Conservation (phyloP, 2,113 vertebrate genomes). For the Pterocles gutturalis region DNA sequence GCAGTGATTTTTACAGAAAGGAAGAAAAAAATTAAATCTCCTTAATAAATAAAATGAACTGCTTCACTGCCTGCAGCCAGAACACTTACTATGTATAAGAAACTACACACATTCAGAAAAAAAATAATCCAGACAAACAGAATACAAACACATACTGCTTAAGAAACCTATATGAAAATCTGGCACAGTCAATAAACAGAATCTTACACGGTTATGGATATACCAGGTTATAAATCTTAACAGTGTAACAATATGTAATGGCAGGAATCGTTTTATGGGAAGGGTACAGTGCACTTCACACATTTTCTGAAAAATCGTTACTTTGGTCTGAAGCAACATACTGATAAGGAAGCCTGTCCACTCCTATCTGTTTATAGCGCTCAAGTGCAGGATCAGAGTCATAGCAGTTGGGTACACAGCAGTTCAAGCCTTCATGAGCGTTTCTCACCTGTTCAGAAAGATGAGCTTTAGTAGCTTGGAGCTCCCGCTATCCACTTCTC, state of each 20-base stretch:
- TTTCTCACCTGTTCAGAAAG: not conserved
- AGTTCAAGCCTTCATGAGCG: not conserved
- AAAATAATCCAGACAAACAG: constrained; percentile 16
- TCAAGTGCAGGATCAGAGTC: not conserved
- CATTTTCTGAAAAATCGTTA: not conserved
- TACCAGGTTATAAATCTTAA: not conserved
- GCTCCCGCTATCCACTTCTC: not conserved
- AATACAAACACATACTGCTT: constrained; percentile 52
- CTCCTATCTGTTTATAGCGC: not conserved
- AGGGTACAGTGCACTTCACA: not conserved
- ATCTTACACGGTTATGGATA: not conserved
- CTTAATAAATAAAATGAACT: constrained; percentile 46
- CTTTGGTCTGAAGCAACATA: not conserved
- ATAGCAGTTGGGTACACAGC: not conserved
- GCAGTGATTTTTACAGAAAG: constrained; percentile 22
- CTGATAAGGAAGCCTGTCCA: not conserved
- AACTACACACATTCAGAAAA: constrained; percentile 2
- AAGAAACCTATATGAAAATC: constrained; percentile 38
- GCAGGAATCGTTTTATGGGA: not conserved
- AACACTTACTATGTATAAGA: constrained; percentile 58
- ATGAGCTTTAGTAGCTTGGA: not conserved
- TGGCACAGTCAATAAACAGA: not conserved
- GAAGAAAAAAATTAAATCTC: not conserved
- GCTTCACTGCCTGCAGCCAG: constrained; percentile 31
- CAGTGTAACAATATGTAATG: not conserved